Base-by-base conservation (phyloP, 2,888 invertebrate genomes). In the Balanococcus diminutus region DNA sequence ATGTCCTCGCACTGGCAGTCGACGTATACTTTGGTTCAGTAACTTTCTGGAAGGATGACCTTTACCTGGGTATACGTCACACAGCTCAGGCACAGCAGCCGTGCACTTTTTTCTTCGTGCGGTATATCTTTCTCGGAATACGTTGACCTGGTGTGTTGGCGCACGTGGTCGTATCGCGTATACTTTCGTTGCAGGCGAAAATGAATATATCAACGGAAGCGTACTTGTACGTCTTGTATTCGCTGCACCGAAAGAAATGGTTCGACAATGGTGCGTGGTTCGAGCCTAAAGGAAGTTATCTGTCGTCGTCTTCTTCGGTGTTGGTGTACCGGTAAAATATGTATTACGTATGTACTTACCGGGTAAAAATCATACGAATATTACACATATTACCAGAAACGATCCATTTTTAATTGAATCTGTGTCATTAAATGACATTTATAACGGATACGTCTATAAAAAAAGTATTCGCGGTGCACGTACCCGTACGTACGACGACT, bases 381-480 rank as follows among this genome's bases (percentile, higher is more conserved):
- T 67, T 28, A 28, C 11, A 28, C 67, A 31, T 67, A 28, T 67
- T 67, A 67, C 67, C 67, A 67, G 28, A 67, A 67, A 67, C 28
- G 67, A 67, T 67, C 67, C 67, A 67, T 67, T 67, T 67, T 67
- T 67, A 67, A 67, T 67, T 67, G 28, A 79, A 79, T 79, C n/a
- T 32, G 36, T 79, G 75, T 79, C 75, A 79, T 79, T 79, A 79
- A 79, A 36, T 36, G 75, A 79, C 75, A 36, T 79, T 36, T 79
- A 79, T 79, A 79, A 79, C 75, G 75, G 75, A 79, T 79, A 79
- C 36, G 36, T 79, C 75, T 79, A 36, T 36, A 36, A 79, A 79
- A 79, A n/a, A 14, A 11, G 56, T 56, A 56, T 22, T 56, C 56
- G 4, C 56, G 56, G 9, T 22, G 67, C 28, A 28, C 11, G 67